Base-by-base conservation (phyloP, 2,797 vertebrate genomes). In the Micromesistius poutassou region DNA sequence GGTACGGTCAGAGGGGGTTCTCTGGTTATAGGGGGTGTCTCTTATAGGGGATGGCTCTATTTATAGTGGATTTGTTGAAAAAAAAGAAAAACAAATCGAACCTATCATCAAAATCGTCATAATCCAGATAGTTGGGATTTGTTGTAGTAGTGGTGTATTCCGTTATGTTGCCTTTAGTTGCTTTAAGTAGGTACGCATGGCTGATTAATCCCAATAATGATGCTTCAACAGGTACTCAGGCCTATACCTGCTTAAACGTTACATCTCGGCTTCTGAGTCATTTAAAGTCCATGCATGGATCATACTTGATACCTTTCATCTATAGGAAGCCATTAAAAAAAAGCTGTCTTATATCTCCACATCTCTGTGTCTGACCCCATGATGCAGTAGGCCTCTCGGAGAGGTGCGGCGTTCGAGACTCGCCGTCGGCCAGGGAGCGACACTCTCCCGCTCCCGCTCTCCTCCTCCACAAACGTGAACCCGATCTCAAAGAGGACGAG, bases 401-500 rank as follows among this genome's bases (percentile, higher is more conserved):
- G 66, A 97, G 96, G 81, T 84, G 92, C 74, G 92, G 85, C 22
- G 89, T 93, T 30, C 90, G 95, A 82, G 95, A 95, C 80, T 90
- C 94, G 6, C 95, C 96, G 0, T 95, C 94, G 28, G 94, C 90
- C 71, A 95, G 94, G 0, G 96, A 96, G 79, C 92, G 95, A 30
- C 96, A 95, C 89, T 95, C 95, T 4, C 96, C 96, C 0, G 94
- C 95, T n/a, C n/a, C n/a, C n/a, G 46, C 13, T 19, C 16, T 50
- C 46, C 62, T 68, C 62, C 62, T 28, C 79, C 92, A 92, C 33
- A 94, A 95, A 92, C 91, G 92, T 4, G 96, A 96, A 74, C 90
- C 92, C 10, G 96, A 96, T 76, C 87, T 81, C 86, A 96, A 96
- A 90, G 96, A 96, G 74, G 95, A 95, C 25, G 94, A 96, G 55